Base-by-base conservation (phyloP, 2,797 vertebrate genomes). In the Molossus molossus region DNA sequence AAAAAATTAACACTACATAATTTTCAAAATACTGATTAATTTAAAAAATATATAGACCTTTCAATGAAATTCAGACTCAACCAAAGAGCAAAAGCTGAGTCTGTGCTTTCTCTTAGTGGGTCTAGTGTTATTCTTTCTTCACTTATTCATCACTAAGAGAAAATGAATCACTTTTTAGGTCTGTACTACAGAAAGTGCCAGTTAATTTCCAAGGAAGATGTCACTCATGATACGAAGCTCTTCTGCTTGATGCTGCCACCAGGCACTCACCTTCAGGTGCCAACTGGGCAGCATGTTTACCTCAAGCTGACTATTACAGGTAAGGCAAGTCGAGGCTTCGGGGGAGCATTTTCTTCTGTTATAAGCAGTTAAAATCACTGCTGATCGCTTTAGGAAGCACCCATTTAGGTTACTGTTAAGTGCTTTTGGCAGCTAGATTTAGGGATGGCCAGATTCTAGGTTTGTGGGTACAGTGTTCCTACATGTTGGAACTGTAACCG, bases 201-300 rank as follows among this genome's bases (percentile, higher is more conserved):
- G 95, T 88, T 99, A 97, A 96, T 99, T 97, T 99, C 99, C 5
- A 99, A 99, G 98, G 98, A 98, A 15, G 98, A 99, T 37, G 98
- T 99, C 90, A 99, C 99, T 87, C 99, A 99, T 0, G 99, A 99
- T 97, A 99, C 99, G 0, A 98, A 98, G 75, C 94, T 99, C 62
- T 99, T 99, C 97, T 98, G 98, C 96, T 97, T 99, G 55, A 97
- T 98, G 93, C 98, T 99, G 87, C 99, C 99, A 37, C 96, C 95
- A 86, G 98, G 99, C 97, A 98, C 99, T 40, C 97, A 99, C 94
- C 98, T 99, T 97, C 96, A 83, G 3, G 98, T 99, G 97, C 99
- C 99, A 83, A 96, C 98, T 45, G 99, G 99, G 92, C 99, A 99
- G 91, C 99, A 99, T 7, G 93, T 99, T 98, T 99, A 99, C 99